Evolutionary conservation across 2,888 invertebrate genomes (phyloP), one percentile per base, ranked within the genome.

Genomic region (Rhagonycha lutea): DNA sequence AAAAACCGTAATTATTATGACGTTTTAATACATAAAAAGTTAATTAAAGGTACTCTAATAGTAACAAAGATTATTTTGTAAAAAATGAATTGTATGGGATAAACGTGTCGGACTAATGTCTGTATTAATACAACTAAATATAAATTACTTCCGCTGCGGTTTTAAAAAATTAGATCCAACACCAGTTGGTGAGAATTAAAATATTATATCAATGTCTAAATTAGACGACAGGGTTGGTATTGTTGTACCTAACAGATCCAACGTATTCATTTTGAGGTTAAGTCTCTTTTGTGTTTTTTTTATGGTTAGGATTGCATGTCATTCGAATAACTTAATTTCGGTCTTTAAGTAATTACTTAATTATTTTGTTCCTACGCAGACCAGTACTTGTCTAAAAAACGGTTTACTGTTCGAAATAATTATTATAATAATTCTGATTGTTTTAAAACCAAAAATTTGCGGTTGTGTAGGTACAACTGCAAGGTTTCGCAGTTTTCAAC

Each of bases 151-250:
- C 80, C 80, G 79, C 74, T 80, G 75, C 67, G 78, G 77, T 79
- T 74, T 71, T 69, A 68, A 75, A 47, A 47, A 76, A 79, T 77
- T 67, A 76, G 74, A 74, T 73, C 72, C 78, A 69, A 73, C 77
- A 72, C 76, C 79, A 78, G 79, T 80, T 79, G 78, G 72, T 72
- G 74, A 73, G 72, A 74, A 78, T 78, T 78, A 78, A 79, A 79
- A 78, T 78, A 79, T 79, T 79, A 79, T 78, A 77, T 79, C 76
- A 79, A 79, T 78, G 78, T 79, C 79, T 78, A 77, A 77, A 79
- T 78, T 79, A 78, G 74, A 72, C 68, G 73, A 68, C 47, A 47
- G 47, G 47, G 47, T 47, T 47, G 47, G 47, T 47, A 47, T 47
- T 47, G n/a, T 47, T 47, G 47, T 47, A 47, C 7, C n/a, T n/a